Base-by-base conservation (phyloP, 2,797 vertebrate genomes). In the Enteromius treurensis region DNA sequence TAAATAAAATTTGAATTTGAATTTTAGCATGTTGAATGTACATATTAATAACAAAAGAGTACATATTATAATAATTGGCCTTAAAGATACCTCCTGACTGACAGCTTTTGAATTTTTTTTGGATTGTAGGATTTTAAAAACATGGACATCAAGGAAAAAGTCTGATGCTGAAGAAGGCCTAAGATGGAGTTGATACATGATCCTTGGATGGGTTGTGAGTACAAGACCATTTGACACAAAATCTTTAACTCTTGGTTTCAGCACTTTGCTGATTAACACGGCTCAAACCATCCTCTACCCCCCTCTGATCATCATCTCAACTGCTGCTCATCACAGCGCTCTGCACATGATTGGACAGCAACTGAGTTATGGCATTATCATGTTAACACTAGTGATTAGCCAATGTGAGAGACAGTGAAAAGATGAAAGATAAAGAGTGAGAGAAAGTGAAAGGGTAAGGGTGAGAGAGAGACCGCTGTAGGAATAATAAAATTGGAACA, bases 201-300 rank as follows among this genome's bases (percentile, higher is more conserved):
- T 69, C 49, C 34, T 68, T 42, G 49, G 17, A 82, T 68, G 23
- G 62, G 49, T 71, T 55, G 47, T 76, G 47, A 65, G 14, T 40
- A 70, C 65, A 77, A 51, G 37, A 70, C 51, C 40, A 78, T 70
- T 37, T 70, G 82, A 83, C 75, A 70, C 55, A 78, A 83, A 83
- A 83, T 77, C 81, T 77, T 82, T 82, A 67, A 67, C 62, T 77
- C 81, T 82, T 82, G 34, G 11, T 83, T 83, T 83, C 29, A 83
- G 75, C 82, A 69, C 75, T 78, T 70, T 77, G 40, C 64, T 83
- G 75, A 83, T 78, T 78, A 82, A 83, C 73, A 76, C 29, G 58
- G 64, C 69, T 85, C 78, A 77, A 49, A 14, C 23, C 47, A 5
- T 23, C 77, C 47, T 68, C 64, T 68, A 45, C 21, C 13, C 26